phyloP scores from a whole-genome alignment of 2,797 vertebrate species.

The Anabacerthia variegaticeps region DNA sequence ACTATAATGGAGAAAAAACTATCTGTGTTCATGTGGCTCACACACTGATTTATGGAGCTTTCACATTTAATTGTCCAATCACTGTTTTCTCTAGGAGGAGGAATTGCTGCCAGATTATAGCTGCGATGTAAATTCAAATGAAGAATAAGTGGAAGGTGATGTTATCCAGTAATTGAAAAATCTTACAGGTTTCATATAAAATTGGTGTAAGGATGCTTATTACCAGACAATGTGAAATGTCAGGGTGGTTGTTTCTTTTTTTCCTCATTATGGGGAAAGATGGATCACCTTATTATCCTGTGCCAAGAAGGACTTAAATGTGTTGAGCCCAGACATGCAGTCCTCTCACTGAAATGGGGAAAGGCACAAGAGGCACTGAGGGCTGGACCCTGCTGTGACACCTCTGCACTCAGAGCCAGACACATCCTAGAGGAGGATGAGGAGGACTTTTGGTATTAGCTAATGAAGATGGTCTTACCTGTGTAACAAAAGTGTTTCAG shows the following conservation, averaged over 20 bases:
- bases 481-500: not conserved
- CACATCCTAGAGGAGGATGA: not conserved
- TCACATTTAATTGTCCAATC: slow-evolving; percentile 34
- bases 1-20: not conserved
- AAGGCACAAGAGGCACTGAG: not conserved
- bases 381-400: not conserved
- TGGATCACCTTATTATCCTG: not conserved
- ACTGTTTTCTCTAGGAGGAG: not conserved
- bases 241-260: not conserved
- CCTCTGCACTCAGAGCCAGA: not conserved
- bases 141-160: not conserved
- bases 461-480: not conserved
- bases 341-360: not conserved
- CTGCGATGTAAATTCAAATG: slow-evolving; percentile 38
- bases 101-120: slow-evolving; percentile 1
- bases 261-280: not conserved
- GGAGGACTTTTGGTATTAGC: not conserved
- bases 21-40: not conserved
- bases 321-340: not conserved
- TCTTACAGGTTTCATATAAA: not conserved
- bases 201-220: not conserved
- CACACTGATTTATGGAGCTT: slow-evolving; percentile 28
- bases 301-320: not conserved
- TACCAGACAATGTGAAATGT: not conserved
- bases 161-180: slow-evolving; percentile 36